These are phyloP conservation scores for Xanthia togata DNA, from an alignment of 2,888 invertebrate genomes.

Conservation along the genomic window DNA sequence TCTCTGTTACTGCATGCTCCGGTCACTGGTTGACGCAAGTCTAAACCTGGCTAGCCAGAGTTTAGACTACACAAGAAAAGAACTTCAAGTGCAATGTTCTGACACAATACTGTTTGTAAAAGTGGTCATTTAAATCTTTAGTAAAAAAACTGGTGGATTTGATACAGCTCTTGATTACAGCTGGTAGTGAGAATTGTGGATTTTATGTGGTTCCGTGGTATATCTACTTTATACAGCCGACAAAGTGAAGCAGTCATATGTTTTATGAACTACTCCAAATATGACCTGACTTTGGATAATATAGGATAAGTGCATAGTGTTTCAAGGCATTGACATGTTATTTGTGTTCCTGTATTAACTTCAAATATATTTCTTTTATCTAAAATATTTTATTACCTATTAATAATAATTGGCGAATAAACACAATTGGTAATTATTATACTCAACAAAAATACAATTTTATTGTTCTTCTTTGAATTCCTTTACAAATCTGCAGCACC, in stretches of 20 bases:
- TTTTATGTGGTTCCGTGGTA: conserved; percentile 61
- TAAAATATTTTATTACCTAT: conserved; percentile 44
- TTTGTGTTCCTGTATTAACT: conserved; percentile 49
- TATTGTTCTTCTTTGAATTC: conserved; percentile 15
- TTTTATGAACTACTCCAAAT: conserved; percentile 55
- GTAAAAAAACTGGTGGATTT: conserved; percentile 56
- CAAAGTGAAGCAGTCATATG: conserved; percentile 55
- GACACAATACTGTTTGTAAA: conserved; percentile 45
- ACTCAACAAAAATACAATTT: conserved; percentile 37
- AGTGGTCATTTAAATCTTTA: conserved; percentile 55
- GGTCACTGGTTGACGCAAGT: conserved; percentile 81
- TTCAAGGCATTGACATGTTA: conserved; percentile 53
- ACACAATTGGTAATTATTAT: conserved; percentile 34
- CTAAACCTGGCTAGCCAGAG: conserved; percentile 59
- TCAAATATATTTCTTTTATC: conserved; percentile 55
- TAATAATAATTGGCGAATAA: conserved; percentile 16
- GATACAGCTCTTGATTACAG: conserved; percentile 42
- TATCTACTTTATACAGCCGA: conserved; percentile 48
- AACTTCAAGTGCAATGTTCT: conserved; percentile 65
- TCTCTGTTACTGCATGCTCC: conserved; percentile 87
- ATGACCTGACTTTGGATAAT: conserved; percentile 52
- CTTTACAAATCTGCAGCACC: neutral
- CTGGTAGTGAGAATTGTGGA: conserved; percentile 65
- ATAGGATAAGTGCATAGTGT: conserved; percentile 64
- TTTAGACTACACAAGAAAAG: conserved; percentile 34